A percentile compares a stretch with the other conserved stretches of the same genome.
phyloP scores from a whole-genome alignment of 2,888 invertebrate species.

The Clivina fossor region DNA sequence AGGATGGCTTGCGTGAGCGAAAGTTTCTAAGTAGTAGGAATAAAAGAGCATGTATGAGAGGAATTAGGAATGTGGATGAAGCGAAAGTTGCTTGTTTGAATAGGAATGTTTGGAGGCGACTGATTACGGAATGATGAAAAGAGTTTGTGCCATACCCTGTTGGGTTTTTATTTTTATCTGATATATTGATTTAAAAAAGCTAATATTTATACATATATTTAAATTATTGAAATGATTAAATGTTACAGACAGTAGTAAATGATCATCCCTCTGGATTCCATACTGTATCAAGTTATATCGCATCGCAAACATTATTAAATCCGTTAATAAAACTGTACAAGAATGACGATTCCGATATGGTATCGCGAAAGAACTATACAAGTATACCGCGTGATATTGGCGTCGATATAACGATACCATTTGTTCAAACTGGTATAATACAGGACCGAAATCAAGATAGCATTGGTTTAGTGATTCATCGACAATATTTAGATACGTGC shows the following conservation, averaged over 20 bases:
- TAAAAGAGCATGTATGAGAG: no score
- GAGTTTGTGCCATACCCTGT: no score
- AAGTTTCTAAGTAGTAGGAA: no score
- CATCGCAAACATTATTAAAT: slow-evolving; percentile 63
- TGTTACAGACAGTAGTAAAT: slow-evolving; percentile 48
- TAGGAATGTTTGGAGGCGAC: no score
- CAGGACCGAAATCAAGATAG: slow-evolving; percentile 46
- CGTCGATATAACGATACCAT: slow-evolving; percentile 53
- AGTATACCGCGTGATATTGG: slow-evolving; percentile 73
- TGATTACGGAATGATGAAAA: no score
- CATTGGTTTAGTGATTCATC: slow-evolving; percentile 57
- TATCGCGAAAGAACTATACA: slow-evolving; percentile 68
- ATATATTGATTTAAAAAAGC: no score
- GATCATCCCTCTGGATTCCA: slow-evolving; percentile 63
- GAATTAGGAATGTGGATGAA: no score
- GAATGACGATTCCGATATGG: slow-evolving; percentile 63
- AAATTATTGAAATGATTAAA: slow-evolving; percentile 8
- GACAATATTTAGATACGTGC: slow-evolving; percentile 57
- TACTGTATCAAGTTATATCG: slow-evolving; percentile 62
- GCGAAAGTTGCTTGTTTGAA: no score
- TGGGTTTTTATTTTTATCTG: no score
- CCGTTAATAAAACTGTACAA: slow-evolving; percentile 62
- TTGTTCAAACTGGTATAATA: slow-evolving; percentile 48
- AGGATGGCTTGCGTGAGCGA: no score
- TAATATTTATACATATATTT: no score